Conservation (phyloP, 2,797 vertebrate genomes). For the Molothrus ater region DNA sequence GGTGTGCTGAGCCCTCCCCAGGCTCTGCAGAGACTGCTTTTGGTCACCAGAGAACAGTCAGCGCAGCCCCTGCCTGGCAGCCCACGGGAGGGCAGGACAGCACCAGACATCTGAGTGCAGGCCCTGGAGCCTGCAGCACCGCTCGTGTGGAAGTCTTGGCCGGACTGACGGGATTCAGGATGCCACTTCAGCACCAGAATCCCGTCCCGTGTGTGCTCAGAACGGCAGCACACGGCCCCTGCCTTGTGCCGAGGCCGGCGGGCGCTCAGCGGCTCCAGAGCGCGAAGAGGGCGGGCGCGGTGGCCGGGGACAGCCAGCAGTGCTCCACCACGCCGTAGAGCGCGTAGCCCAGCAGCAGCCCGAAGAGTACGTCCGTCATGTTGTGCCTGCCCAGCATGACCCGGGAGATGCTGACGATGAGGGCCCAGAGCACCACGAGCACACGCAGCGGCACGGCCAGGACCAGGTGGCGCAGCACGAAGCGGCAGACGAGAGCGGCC, state of each 20-base stretch:
- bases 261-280: slow-evolving; percentile 65
- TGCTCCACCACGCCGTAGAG: slow-evolving; percentile 92
- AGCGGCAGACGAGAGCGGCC: slow-evolving; percentile 90
- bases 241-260: not conserved
- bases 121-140: not conserved
- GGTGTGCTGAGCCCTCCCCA: not conserved
- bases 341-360: slow-evolving; percentile 91
- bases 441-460: slow-evolving; percentile 89
- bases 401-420: slow-evolving; percentile 88
- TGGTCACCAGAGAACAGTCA: not conserved
- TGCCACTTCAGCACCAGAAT: not conserved
- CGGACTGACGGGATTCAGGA: not conserved
- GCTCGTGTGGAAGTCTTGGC: not conserved
- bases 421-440: slow-evolving; percentile 90
- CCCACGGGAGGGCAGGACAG: not conserved
- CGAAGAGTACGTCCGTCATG: slow-evolving; percentile 92
- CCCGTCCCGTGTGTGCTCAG: not conserved
- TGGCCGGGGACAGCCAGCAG: slow-evolving; percentile 90
- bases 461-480: slow-evolving; percentile 91
- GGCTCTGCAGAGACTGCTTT: not conserved
- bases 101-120: not conserved
- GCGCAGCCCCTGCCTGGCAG: not conserved
- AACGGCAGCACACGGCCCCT: accelerated
- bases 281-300: slow-evolving; percentile 68
- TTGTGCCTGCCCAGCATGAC: slow-evolving; percentile 96